Percentiles rank a stretch among this genome's conserved stretches.
Evolutionary conservation across 1,140 invertebrate species (phyloP).

Genomic region (Phenacoccus solenopsis): DNA sequence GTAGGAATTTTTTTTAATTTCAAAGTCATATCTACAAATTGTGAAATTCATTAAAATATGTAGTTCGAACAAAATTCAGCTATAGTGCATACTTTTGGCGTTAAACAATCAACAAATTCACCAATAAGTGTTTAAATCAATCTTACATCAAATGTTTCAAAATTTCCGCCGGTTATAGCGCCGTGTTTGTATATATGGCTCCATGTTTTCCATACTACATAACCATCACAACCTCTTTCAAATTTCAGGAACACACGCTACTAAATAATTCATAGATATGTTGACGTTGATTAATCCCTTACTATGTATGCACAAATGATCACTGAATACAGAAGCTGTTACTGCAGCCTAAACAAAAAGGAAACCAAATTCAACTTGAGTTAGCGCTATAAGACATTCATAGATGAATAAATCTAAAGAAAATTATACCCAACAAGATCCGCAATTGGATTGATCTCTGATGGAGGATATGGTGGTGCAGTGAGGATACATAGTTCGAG

Average conservation of each 20-base stretch:
- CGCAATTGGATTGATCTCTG: slow-evolving; percentile 58
- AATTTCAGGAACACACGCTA: slow-evolving; percentile 28
- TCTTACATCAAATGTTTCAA: slow-evolving; percentile 35
- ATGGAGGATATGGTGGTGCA: slow-evolving; percentile 68
- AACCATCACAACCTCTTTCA: slow-evolving; percentile 49
- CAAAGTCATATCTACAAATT: too few species aligned
- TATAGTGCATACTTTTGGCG: too few species aligned
- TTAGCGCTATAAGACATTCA: background rate
- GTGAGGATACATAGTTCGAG: slow-evolving; percentile 61
- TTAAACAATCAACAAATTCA: too few species aligned
- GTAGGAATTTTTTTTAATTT: too few species aligned
- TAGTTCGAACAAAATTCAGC: too few species aligned
- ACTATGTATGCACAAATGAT: background rate
- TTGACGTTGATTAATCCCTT: background rate
- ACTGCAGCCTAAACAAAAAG: background rate
- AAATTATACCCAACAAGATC: slow-evolving; percentile 60
- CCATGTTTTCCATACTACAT: slow-evolving; percentile 55
- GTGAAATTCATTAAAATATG: too few species aligned
- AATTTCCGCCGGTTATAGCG: slow-evolving; percentile 49
- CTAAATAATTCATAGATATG: background rate
- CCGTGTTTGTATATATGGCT: slow-evolving; percentile 39
- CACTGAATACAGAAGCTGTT: background rate
- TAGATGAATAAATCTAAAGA: too few species aligned
- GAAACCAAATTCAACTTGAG: background rate
- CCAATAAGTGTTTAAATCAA: too few species aligned